phyloP scores from a whole-genome alignment of 53 echinoderm and acorn worm genomes.

The Apostichopus leukothele region DNA sequence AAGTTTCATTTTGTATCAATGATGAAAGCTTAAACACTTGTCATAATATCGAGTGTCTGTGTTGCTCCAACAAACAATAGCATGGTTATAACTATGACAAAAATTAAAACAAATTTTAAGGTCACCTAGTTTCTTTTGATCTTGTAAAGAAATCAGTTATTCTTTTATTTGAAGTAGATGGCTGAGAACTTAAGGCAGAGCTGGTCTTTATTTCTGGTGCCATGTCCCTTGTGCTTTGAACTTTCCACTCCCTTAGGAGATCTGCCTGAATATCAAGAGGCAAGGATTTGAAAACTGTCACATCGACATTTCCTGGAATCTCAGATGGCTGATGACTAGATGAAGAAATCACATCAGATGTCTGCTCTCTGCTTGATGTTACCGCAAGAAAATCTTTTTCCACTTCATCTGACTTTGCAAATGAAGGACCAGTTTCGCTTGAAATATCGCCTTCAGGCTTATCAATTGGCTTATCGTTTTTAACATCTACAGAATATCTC shows the following conservation, averaged over 20 bases:
- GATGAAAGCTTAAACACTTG: too few species aligned
- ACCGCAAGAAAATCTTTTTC: too few species aligned
- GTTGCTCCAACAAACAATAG: too few species aligned
- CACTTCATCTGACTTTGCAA: not conserved
- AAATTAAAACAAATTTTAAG: too few species aligned
- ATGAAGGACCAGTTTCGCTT: not conserved
- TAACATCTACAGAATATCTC: too few species aligned
- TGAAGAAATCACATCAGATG: not conserved
- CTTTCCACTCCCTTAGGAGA: slow-evolving; percentile 66
- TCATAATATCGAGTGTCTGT: too few species aligned
- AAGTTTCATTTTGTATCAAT: too few species aligned
- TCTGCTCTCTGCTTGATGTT: not conserved
- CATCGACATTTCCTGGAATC: slow-evolving; percentile 75
- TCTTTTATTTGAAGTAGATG: not conserved
- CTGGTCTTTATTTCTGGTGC: not conserved
- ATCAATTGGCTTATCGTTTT: too few species aligned
- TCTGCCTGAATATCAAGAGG: slow-evolving; percentile 72
- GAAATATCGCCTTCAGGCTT: too few species aligned
- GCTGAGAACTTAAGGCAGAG: not conserved
- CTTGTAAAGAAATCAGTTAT: slow-evolving; percentile 48
- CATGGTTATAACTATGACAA: too few species aligned
- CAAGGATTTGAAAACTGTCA: slow-evolving; percentile 70
- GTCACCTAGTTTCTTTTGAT: not conserved
- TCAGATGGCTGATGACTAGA: not conserved
- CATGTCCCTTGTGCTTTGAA: not conserved